Conservation (phyloP, 2,888 invertebrate species). For the Pollenia amentaria region DNA sequence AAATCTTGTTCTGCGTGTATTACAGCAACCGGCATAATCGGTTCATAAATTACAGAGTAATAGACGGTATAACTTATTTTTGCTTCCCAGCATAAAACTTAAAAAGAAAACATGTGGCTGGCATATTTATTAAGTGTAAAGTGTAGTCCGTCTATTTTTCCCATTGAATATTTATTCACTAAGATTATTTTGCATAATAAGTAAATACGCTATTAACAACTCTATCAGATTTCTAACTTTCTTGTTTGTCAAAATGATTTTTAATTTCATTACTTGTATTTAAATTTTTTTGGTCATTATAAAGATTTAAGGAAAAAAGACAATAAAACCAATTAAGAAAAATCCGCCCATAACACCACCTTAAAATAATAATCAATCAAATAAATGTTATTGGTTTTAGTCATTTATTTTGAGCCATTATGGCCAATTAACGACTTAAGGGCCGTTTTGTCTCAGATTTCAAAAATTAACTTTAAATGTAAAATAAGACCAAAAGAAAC, state of each 20-base stretch:
- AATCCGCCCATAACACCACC: not conserved
- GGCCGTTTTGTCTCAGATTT: not conserved
- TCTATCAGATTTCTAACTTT: not conserved
- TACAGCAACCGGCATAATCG: no score
- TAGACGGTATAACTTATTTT: no score
- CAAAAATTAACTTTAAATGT: constrained; percentile 43
- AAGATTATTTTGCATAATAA: not conserved
- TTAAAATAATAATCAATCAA: constrained; percentile 34
- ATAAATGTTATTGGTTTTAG: constrained; percentile 20
- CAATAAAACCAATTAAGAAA: constrained; percentile 25
- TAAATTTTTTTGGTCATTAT: not conserved
- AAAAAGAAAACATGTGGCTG: no score
- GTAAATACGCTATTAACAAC: not conserved
- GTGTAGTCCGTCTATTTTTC: not conserved
- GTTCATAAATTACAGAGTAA: no score
- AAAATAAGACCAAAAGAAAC: not conserved
- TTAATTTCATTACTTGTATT: not conserved
- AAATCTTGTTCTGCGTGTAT: no score
- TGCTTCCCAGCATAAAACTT: no score
- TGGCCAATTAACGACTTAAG: constrained; percentile 37
- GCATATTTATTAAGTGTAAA: no score
- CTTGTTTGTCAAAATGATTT: not conserved
- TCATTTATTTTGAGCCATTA: not conserved
- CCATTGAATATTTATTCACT: not conserved
- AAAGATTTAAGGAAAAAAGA: constrained; percentile 36